Evolutionary conservation across 2,113 vertebrate species (phyloP), one percentile per base, ranked within the genome.

Genomic region (Craseonycteris thonglongyai): DNA sequence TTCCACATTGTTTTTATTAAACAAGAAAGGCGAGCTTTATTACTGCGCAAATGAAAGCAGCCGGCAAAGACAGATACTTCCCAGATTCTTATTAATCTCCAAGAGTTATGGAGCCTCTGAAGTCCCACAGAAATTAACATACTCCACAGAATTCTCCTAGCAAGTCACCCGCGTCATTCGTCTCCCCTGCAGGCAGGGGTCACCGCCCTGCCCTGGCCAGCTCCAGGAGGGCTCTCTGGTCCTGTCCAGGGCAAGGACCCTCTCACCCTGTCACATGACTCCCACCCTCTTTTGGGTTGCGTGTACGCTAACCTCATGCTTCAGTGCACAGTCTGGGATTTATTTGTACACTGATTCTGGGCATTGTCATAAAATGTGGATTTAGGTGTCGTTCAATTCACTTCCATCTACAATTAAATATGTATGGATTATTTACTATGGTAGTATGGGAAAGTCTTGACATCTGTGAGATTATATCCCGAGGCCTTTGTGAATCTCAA

Each of bases 1-100:
- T 98, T 98, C 98, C 96, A 98, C 98, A 98, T 98, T 98, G 98
- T 98, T 98, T 98, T 98, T 98, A 98, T 98, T 98, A 98, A 98
- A 98, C 97, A 98, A 98, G 98, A 98, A 98, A 98, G 98, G 98
- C 74, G 93, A 98, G 98, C 98, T 98, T 98, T 98, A 98, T 98
- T 98, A 98, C 98, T 97, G 97, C 78, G 21, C 98, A 98, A 98
- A 98, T 98, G 98, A 98, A 98, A 98, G 98, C 98, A 98, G 98
- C 98, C 98, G 97, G 92, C 97, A 98, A 98, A 98, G 98, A 98
- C 97, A 98, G 98, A 98, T 98, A 98, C 98, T 98, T 98, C 95
- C 97, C 95, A 98, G 98, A 97, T 98, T 98, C 98, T 98, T 98
- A 98, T 98, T 98, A 98, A 98, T 98, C 98, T 98, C 98, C 97